Evolutionary conservation across 2,888 invertebrate species (phyloP), one percentile per base, ranked within the genome.

Genomic region (Dynastes tityus): DNA sequence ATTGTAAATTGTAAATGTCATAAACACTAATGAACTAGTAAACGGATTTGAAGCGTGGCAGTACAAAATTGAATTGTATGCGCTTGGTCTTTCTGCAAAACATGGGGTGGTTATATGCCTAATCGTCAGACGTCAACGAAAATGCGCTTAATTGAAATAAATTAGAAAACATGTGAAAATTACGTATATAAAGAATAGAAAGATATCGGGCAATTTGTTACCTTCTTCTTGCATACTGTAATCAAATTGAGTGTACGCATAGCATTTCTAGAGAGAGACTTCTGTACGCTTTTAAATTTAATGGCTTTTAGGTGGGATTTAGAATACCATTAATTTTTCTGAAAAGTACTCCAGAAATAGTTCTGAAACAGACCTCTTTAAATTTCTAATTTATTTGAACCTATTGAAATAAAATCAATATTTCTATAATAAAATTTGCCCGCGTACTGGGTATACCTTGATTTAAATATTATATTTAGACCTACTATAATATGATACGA

Each of bases 1-100:
- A 65, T 3, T 16, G 37, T 8, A 37, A 65, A 32, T 3, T 2
- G 37, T 37, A 37, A 13, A 65, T 40, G 40, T 40, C 65, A 65
- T 65, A 65, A 65, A 65, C 37, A 40, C 65, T 65, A 40, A 65
- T 65, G 37, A 64, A 32, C 9, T 29, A 22, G 64, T 16, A 65
- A 65, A 40, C 37, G 45, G 65, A 40, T 65, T 40, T 40, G 2
- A 5, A 37, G 32, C 5, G 40, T 40, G 40, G 22, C 65, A 37
- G 16, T 37, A 64, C 32, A 40, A 65, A 65, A 16, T 40, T 37
- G 37, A n/a, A 65, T 40, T 40, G 16, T 65, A 16, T n/a, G 3
- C 29, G 45, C 16, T 13, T 37, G n/a, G 37, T 37, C 65, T 65
- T 65, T 65, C 37, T 37, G n/a, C 3, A 16, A 32, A 40, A 65